Evolutionary conservation across 2,888 invertebrate species (phyloP), one percentile per base, ranked within the genome.

Genomic region (Autographa gamma): DNA sequence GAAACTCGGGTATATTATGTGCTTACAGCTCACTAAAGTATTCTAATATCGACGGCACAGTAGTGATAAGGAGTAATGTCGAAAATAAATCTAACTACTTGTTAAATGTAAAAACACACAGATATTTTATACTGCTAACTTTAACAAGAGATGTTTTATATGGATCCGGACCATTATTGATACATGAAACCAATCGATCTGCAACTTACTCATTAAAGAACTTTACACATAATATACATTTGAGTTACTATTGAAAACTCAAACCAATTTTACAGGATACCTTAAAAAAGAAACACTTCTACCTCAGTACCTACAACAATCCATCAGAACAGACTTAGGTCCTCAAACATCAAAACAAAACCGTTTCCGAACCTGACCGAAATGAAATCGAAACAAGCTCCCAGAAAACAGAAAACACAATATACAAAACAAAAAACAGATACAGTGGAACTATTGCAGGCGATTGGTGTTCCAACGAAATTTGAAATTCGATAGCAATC

Each of bases 401-500:
- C 6, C 14, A 18, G 48, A 80, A 67, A 73, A 14, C 14, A 18
- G 48, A 80, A 67, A 73, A 71, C 71, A 60, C 69, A 34, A 62
- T 13, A 38, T 64, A 76, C 65, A 74, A 76, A 69, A 68, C 43
- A 63, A 63, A 80, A 38, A 77, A 67, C 56, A 60, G 74, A 84
- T 77, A 63, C 32, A 19, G 52, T 62, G 52, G 63, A 68, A 77
- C 73, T 60, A 60, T 62, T 66, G 64, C 69, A 80, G 63, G 64
- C 69, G 63, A 69, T 66, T 76, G 67, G 68, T 70, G 73, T 76
- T 82, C 82, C 78, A 80, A 77, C 82, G 76, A 86, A 86, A 87
- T 89, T 89, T 88, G 86, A 87, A 89, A 89, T 87, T 87, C 88
- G 88, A 89, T 88, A 80, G 80, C 74, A 74, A 85, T 85, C 81